Conservation (phyloP, 1,140 invertebrate species). For the Heliconius hewitsoni region DNA sequence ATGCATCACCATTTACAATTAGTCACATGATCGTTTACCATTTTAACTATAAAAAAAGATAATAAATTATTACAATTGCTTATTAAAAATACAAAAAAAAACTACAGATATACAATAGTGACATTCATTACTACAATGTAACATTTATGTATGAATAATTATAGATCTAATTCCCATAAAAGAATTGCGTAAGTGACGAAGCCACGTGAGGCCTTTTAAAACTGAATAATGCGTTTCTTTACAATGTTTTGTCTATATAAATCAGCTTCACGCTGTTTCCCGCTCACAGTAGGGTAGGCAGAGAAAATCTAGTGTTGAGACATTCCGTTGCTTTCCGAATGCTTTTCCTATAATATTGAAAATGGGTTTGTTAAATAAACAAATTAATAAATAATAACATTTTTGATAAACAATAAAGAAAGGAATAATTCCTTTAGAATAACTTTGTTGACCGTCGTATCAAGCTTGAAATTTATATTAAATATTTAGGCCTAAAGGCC, state of each 20-base stretch:
- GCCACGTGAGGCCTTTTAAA: conserved; percentile 49
- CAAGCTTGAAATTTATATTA: no score
- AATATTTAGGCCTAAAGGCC: no score
- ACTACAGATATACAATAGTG: conserved; percentile 31
- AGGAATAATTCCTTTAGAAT: no score
- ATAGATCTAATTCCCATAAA: conserved; percentile 64
- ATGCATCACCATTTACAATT: neutral
- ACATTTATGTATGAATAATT: conserved; percentile 51
- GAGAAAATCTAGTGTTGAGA: neutral
- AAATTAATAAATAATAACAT: no score
- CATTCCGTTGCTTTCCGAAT: neutral
- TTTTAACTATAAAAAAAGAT: neutral
- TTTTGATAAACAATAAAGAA: no score
- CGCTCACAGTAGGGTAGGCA: neutral
- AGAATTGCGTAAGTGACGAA: conserved; percentile 34
- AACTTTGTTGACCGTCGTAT: no score
- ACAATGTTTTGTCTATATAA: neutral
- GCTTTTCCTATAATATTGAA: no score
- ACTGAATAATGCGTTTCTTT: conserved; percentile 39
- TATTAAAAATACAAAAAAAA: neutral
- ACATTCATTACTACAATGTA: conserved; percentile 48
- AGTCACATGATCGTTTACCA: neutral
- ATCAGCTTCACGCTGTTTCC: no score
- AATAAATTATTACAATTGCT: neutral
- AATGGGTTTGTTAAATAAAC: no score